Evolutionary conservation across 2,888 invertebrate genomes (phyloP), one percentile per base, ranked within the genome.

Genomic region (Dendrolimus pini): DNA sequence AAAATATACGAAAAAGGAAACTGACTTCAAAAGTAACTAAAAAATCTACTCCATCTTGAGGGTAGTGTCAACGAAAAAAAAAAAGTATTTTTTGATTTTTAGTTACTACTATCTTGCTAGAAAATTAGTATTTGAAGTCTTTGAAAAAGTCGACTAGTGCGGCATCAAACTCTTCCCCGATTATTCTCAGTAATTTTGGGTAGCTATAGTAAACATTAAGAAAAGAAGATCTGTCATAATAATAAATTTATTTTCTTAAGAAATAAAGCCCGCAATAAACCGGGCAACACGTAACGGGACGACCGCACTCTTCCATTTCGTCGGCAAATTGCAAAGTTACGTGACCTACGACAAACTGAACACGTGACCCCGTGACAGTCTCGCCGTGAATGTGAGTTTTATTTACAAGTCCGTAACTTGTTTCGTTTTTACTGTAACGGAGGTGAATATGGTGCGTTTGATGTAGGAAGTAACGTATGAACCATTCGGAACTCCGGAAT

Each of bases 241-340:
- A 64, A 68, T 66, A 67, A 65, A 66, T 68, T 68, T 69, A 68
- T 68, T 69, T 69, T 61, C 62, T 65, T 67, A 63, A 68, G 47
- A 74, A 76, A 78, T 78, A 78, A 77, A 76, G 74, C 62, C 58
- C 56, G 71, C 66, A 68, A 74, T 80, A 80, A 80, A 75, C 65
- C 64, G 62, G 61, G 66, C 67, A 63, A 69, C 81, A 80, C 81
- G 80, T 80, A 69, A 60, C 66, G 41, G 61, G 67, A 62, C 63
- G 71, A 77, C 78, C 71, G 60, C 74, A 72, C 65, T 76, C 71
- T 74, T 76, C 81, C 77, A 78, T 80, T 75, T 73, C 71, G 70
- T 58, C 70, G 67, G 77, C 75, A 77, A 77, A 77, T 78, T 75
- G 78, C 69, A 68, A 66, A 58, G 60, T 65, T 69, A 79, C 79